These are phyloP conservation scores for Pangasius macronema DNA, from an alignment of 2,797 vertebrate species.

Conservation along the genomic window DNA sequence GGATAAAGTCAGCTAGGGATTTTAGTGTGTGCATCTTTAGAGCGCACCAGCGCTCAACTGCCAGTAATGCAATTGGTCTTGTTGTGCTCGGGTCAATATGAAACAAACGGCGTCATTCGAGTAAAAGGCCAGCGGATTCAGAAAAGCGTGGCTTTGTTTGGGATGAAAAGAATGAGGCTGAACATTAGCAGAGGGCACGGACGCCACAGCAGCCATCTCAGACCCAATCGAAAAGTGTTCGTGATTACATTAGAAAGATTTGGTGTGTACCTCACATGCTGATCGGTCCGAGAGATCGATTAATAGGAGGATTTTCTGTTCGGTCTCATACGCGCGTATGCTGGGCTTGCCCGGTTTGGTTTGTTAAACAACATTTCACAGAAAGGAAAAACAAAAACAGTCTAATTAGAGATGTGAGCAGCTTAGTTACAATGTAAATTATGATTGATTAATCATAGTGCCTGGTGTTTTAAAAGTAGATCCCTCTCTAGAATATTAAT, in stretches of 20 bases:
- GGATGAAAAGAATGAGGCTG: conserved; percentile 35
- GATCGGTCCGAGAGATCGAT: conserved; percentile 20
- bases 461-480: conserved; percentile 42
- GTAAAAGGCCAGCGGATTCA: conserved; percentile 41
- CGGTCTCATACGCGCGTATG: background rate
- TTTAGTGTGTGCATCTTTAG: conserved; percentile 15
- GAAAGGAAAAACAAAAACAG: conserved; percentile 15
- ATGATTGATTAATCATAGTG: conserved; percentile 50
- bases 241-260: conserved; percentile 49
- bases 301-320: background rate
- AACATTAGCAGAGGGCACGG: conserved; percentile 28
- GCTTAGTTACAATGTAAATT: conserved; percentile 44
- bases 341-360: background rate
- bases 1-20: background rate
- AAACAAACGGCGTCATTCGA: conserved; percentile 25
- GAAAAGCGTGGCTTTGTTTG: conserved; percentile 33
- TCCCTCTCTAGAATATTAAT: conserved; percentile 45
- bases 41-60: conserved; percentile 6
- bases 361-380: conserved; percentile 3
- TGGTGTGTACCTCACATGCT: conserved; percentile 42
- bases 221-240: conserved; percentile 47
- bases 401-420: conserved; percentile 28
- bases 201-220: conserved; percentile 36
- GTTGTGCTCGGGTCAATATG: conserved; percentile 30
- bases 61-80: conserved; percentile 37